Evolutionary conservation across 2,888 invertebrate genomes (phyloP).

Genomic region (Serripes groenlandicus): DNA sequence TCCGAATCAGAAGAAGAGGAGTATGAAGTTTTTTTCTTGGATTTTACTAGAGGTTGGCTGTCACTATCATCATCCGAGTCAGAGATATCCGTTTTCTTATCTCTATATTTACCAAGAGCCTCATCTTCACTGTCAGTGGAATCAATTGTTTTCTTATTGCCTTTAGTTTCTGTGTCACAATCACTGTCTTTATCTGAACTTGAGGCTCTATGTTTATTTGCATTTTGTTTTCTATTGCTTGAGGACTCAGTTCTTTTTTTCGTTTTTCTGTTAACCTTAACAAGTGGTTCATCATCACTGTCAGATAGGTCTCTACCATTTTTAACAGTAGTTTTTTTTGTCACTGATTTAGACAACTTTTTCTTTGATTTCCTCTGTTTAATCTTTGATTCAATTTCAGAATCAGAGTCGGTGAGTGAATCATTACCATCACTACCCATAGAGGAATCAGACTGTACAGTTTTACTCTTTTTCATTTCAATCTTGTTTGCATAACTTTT

Average conservation of each 20-base stretch:
- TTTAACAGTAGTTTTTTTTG: background rate
- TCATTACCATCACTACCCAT: too few relatives aligned
- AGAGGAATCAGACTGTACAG: background rate
- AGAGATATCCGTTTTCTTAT: background rate
- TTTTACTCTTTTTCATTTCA: background rate
- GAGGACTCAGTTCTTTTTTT: background rate
- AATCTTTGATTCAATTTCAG: background rate
- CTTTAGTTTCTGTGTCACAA: background rate
- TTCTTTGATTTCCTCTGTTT: background rate
- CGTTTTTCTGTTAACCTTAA: background rate
- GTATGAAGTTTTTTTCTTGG: background rate
- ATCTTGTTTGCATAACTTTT: background rate
- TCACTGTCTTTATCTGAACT: background rate
- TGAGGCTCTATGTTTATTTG: background rate
- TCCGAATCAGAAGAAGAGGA: background rate
- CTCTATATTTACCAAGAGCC: background rate
- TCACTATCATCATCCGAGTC: background rate
- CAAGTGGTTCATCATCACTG: constrained; percentile 7
- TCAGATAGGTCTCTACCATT: background rate
- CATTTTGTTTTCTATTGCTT: background rate
- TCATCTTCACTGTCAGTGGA: background rate
- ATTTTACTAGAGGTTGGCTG: background rate
- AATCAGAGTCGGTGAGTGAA: too few relatives aligned
- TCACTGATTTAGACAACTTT: background rate
- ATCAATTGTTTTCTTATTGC: background rate